A percentile compares a stretch with the other conserved stretches of the same genome.
phyloP scores from a whole-genome alignment of 2,113 vertebrate genomes.

The Ptychochromis oligacanthus region DNA sequence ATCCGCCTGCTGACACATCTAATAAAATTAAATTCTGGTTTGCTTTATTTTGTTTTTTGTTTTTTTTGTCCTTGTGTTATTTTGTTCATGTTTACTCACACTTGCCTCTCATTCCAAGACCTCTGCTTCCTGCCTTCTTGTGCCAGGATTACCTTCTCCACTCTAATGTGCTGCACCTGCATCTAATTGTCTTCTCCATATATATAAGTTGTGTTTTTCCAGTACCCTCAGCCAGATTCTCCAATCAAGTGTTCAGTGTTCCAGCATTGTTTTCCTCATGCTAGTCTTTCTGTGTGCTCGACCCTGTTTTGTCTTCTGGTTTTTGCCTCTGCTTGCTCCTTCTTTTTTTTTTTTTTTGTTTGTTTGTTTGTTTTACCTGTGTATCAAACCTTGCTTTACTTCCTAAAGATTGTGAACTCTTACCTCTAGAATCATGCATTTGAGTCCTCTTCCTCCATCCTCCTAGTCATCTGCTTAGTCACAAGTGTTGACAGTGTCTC shows the following conservation, averaged over 20 bases:
- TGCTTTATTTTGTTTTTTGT: too few species aligned
- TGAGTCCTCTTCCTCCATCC: background rate
- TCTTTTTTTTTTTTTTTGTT: too few species aligned
- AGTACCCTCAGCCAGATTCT: background rate
- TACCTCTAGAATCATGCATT: background rate
- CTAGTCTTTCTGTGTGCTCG: background rate
- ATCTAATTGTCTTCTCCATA: background rate
- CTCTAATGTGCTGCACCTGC: background rate
- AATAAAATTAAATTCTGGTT: too few species aligned
- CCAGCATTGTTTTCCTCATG: too few species aligned
- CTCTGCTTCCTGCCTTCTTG: too few species aligned
- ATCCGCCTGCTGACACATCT: background rate
- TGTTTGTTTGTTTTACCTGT: too few species aligned
- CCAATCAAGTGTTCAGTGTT: too few species aligned
- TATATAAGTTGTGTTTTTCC: background rate
- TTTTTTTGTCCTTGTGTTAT: background rate
- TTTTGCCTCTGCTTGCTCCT: background rate
- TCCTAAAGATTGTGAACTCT: background rate
- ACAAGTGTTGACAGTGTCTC: too few species aligned
- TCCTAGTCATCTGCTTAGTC: background rate
- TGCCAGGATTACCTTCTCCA: background rate
- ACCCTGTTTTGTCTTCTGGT: background rate
- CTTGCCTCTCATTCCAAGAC: background rate
- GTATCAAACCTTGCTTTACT: background rate
- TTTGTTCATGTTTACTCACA: background rate